A percentile compares a stretch with the other conserved stretches of the same genome.
Evolutionary conservation across 2,888 invertebrate species (phyloP).

Genomic region (Epirrhoe tristata): DNA sequence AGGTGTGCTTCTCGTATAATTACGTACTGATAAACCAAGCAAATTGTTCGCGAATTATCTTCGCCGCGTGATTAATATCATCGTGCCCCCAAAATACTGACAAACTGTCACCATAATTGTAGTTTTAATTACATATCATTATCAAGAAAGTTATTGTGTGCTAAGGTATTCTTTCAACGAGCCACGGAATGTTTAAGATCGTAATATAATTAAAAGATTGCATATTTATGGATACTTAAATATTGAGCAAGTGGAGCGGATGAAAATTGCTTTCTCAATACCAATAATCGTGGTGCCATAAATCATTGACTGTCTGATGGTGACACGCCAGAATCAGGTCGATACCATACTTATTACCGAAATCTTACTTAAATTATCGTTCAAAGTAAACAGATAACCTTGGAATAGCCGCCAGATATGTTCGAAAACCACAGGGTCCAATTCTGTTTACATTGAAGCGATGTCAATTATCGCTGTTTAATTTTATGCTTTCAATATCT

Average conservation of each 20-base stretch:
- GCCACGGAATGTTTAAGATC: constrained; percentile 5
- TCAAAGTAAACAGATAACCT: constrained; percentile 47
- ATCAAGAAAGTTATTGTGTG: constrained; percentile 61
- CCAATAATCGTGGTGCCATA: constrained; percentile 54
- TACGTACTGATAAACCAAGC: constrained; percentile 82
- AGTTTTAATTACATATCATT: constrained; percentile 60
- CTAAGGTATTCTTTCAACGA: constrained; percentile 50
- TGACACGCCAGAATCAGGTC: constrained; percentile 66
- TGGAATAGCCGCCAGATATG: constrained; percentile 50
- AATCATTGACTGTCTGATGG: constrained; percentile 59
- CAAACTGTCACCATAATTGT: constrained; percentile 63
- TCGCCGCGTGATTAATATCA: constrained; percentile 73
- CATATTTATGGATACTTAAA: constrained; percentile 23
- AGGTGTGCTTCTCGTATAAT: constrained; percentile 79
- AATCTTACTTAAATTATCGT: constrained; percentile 51
- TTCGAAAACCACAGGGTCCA: constrained; percentile 56
- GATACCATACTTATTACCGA: constrained; percentile 49
- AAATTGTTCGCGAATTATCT: constrained; percentile 81
- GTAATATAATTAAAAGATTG: constrained; percentile 34
- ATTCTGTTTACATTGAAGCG: constrained; percentile 70
- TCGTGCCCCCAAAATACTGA: constrained; percentile 64
- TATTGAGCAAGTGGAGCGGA: constrained; percentile 43
- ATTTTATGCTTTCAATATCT: constrained; percentile 58
- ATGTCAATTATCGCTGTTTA: constrained; percentile 73
- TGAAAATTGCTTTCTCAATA: constrained; percentile 52